These are phyloP conservation scores for Salvelinus namaycush DNA, from an alignment of 2,113 vertebrate species.

Conservation along the genomic window DNA sequence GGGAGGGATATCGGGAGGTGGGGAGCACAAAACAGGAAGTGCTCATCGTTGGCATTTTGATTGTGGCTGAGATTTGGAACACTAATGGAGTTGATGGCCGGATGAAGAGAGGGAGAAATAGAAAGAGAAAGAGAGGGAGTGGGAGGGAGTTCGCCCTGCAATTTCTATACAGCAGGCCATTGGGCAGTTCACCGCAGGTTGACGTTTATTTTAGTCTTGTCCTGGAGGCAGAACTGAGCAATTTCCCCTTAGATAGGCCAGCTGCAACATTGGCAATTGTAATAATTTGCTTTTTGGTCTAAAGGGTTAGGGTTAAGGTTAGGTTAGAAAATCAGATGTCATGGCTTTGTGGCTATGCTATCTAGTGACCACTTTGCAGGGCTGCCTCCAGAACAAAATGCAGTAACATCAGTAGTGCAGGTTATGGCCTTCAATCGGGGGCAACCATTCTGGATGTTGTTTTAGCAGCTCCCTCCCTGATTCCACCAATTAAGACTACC, in stretches of 20 bases:
- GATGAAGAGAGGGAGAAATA: constrained; percentile 1
- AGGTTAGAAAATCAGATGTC: too few species aligned
- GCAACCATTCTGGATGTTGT: constrained; percentile 17
- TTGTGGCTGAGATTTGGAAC: constrained; percentile 41
- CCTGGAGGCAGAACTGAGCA: too few species aligned
- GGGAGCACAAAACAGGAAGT: constrained; percentile 79
- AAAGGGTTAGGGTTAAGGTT: too few species aligned
- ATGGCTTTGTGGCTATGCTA: too few species aligned
- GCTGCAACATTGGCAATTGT: too few species aligned
- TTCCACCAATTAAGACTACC: constrained; percentile 2
- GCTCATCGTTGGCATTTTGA: constrained; percentile 79
- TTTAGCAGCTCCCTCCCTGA: constrained; percentile 18
- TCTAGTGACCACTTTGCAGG: too few species aligned
- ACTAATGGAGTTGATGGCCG: constrained; percentile 11
- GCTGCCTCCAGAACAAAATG: too few species aligned
- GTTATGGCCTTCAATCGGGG: constrained; percentile 16
- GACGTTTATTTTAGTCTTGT: too few species aligned
- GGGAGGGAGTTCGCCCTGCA: constrained; percentile 21
- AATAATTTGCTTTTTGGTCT: too few species aligned
- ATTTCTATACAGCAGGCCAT: constrained; percentile 26
- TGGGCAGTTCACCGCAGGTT: constrained; percentile 21
- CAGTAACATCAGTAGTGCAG: constrained; percentile 18
- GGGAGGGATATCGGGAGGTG: constrained; percentile 64
- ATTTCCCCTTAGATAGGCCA: too few species aligned
- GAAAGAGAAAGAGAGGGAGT: background rate